These are phyloP conservation scores for Oophaga sylvatica DNA, from an alignment of 2,797 vertebrate genomes.

Conservation along the genomic window DNA sequence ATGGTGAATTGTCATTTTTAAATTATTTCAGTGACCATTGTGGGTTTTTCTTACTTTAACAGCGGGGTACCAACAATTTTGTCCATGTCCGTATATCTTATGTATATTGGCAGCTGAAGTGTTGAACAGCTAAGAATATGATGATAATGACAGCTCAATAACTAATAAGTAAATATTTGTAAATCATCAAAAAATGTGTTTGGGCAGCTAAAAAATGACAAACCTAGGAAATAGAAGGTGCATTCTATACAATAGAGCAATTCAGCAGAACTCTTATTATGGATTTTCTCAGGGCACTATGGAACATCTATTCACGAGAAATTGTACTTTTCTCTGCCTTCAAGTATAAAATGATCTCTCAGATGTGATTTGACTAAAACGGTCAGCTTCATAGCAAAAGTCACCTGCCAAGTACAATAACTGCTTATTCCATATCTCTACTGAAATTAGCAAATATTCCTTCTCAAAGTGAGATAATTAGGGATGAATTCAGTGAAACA, in stretches of 20 bases:
- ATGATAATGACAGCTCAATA: conserved; percentile 1
- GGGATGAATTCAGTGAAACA: conserved; percentile 52
- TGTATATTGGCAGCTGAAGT: no score
- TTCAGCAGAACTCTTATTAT: background rate
- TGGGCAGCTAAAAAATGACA: background rate
- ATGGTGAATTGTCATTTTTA: no score
- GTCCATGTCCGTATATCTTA: no score
- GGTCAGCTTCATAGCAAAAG: conserved; percentile 47
- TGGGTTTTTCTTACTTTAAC: no score
- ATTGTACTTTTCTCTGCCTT: conserved; percentile 61
- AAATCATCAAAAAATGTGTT: conserved; percentile 6
- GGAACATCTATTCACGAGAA: conserved; percentile 62
- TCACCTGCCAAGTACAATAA: conserved; percentile 56
- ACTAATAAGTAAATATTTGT: conserved; percentile 28
- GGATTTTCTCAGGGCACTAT: conserved; percentile 42
- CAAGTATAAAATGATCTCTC: conserved; percentile 58
- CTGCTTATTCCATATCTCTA: conserved; percentile 51
- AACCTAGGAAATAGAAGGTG: conserved; percentile 23
- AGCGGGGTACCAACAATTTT: no score
- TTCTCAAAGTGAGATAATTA: conserved; percentile 55
- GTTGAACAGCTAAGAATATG: background rate
- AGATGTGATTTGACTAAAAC: conserved; percentile 52
- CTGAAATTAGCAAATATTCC: conserved; percentile 64
- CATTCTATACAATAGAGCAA: conserved; percentile 45
- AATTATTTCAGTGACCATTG: no score